Percentiles rank a stretch among this genome's conserved stretches.
Evolutionary conservation across 1,140 invertebrate species (phyloP).

Genomic region (Lucilia cuprina): DNA sequence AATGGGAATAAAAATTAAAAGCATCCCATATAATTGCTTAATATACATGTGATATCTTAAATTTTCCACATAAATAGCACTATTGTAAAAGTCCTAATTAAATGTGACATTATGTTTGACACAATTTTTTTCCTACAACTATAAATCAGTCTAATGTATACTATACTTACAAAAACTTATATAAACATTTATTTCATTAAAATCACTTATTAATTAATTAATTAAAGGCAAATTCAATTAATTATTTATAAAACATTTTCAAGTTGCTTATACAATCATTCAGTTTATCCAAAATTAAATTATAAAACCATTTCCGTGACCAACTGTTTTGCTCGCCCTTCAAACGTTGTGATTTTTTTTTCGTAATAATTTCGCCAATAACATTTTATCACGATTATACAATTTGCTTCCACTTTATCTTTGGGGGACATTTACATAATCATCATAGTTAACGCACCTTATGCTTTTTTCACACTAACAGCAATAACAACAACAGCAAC

Average conservation of each 20-base stretch:
- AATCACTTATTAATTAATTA: no score
- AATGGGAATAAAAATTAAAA: no score
- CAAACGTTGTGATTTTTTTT: background rate
- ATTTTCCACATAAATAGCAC: no score
- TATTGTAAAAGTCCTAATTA: no score
- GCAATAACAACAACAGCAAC: background rate
- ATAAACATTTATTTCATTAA: no score
- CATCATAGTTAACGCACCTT: background rate
- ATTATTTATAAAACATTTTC: background rate
- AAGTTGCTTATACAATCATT: background rate
- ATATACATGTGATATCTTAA: no score
- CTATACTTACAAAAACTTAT: background rate
- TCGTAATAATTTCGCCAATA: background rate
- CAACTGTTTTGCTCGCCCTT: background rate
- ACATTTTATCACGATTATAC: background rate
- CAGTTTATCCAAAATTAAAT: background rate
- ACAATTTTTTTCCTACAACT: no score
- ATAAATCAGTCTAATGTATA: no score
- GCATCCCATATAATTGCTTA: no score
- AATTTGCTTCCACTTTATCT: background rate
- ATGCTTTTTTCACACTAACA: background rate
- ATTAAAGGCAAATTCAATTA: background rate
- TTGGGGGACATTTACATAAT: constrained; percentile 7
- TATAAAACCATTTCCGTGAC: background rate
- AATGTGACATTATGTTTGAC: no score